Evolutionary conservation across 2,113 vertebrate species (phyloP), one percentile per base, ranked within the genome.

Genomic region (Nanorana parkeri): DNA sequence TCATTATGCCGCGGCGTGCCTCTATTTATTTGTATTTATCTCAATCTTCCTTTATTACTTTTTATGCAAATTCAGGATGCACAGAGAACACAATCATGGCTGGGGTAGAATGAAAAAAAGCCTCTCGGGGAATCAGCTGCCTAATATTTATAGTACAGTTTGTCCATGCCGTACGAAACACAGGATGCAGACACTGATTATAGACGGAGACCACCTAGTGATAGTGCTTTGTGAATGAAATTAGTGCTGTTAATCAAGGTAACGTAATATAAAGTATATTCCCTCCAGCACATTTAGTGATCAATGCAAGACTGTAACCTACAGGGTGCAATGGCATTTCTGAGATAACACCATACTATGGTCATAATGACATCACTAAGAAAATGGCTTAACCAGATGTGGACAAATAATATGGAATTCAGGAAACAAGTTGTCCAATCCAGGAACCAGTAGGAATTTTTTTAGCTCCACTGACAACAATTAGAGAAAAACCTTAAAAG

Each of bases 11-110:
- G 55, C 20, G 55, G 26, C 20, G 66, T 47, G 78, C 17, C 78
- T 61, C 32, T 41, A 67, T 80, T 80, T 69, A 80, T 80, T 80
- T 80, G 78, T 56, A 56, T 80, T 80, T 69, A 69, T 80, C 78
- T 80, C 54, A 68, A 71, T 80, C 55, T 61, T 66, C 78, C 54
- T 80, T 69, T 80, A 69, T 80, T 68, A 69, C 54, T 69, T 68
- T 80, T 80, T 69, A 80, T 80, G 78, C 47, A 80, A 71, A 80
- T 69, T 69, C 17, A 17, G 67, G 56, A 80, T 68, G n/a, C 65
- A 32, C 51, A 41, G 67, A 56, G 67, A 69, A 32, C 51, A 60
- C 26, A 68, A 79, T 69, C 51, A 26, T 69, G 28, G 55, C 23
- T 16, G 24, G 54, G n/a, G 47, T 28, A 20, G 67, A 56, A 69